Base-by-base conservation (phyloP, 2,113 vertebrate genomes). In the Spermophilus dauricus region DNA sequence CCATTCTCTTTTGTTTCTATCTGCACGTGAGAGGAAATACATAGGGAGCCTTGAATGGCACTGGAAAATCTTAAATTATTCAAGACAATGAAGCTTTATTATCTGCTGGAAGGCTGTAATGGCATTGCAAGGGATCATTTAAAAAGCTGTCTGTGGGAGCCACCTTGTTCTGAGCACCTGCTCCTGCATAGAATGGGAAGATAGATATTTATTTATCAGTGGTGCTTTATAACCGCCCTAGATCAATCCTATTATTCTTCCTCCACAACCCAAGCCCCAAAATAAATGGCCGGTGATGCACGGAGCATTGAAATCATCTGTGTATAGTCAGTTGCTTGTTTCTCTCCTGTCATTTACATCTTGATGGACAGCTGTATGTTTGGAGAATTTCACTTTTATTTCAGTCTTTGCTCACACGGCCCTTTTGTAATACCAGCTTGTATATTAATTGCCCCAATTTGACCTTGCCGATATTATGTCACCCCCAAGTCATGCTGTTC, bases 21-120 rank as follows among this genome's bases (percentile, higher is more conserved):
- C 42, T 39, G 56, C 65, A 48, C 8, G 0, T 42, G 24, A 92
- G 58, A 83, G 76, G 56, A 67, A 34, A 37, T 32, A 32, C 17
- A 4, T 26, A 26, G 13, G 85, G 32, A 45, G 14, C 14, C 30
- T 42, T 58, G n/a, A 70, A n/a, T 93, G 97, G 95, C 75, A 67
- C 77, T 97, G 75, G 22, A 98, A 98, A 95, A 48, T 95, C 93
- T 93, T 97, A 95, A 98, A 98, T 98, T 97, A 96, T 98, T 98
- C 96, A 97, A 98, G 95, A 67, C 48, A 39, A 48, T 91, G 88
- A 97, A 96, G 94, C 76, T 87, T 97, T 98, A 39, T 96, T 98
- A 97, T 97, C 96, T 98, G 90, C 97, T 96, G 53, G 85, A 95
- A 97, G 89, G 88, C 94, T 97, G 83, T 91, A 86, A 87, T 95